Base-by-base conservation (phyloP, 2,113 vertebrate genomes). In the Centropus bengalensis region DNA sequence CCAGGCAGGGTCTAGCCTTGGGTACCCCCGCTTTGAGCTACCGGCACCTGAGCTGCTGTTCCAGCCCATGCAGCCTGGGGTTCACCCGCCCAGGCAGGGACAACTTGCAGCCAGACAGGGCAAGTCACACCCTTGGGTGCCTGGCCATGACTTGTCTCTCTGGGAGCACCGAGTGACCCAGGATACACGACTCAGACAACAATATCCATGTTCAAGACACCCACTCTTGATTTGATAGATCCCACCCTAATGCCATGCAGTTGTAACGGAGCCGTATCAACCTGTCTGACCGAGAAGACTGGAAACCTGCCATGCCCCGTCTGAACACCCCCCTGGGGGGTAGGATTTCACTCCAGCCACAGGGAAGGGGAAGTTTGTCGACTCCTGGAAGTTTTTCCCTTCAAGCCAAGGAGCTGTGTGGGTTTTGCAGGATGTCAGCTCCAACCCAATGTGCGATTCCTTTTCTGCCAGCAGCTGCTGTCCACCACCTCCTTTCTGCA, bases 181-280 rank as follows among this genome's bases (percentile, higher is more conserved):
- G 28, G 26, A 28, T 1, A 27, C 33, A 14, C 1, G 1, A 49
- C 33, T 76, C 26, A 19, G 58, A 10, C 7, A 26, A 32, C 80
- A 59, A 73, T 5, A 42, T 2, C 5, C 0, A 1, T 14, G 36
- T 20, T 9, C 0, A 0, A 62, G 45, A 40, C 33, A n/a, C 20
- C 12, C 44, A 5, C 17, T 36, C n/a, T 3, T 19, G 49, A 63
- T 8, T 28, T 1, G 23, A 60, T 4, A n/a, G n/a, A 36, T 19
- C 45, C 12, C 2, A 8, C 18, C 69, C 38, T 20, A 8, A 28
- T 1, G 66, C 52, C 86, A 12, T 20, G 2, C 79, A 23, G 33
- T 8, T 33, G 4, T 30, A 28, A 40, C 44, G 4, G 26, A 6
- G 26, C 58, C 24, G 0, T 3, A 15, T 8, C 22, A 17, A 20